Evolutionary conservation across 2,888 invertebrate genomes (phyloP).

Genomic region (Nomada fabriciana): DNA sequence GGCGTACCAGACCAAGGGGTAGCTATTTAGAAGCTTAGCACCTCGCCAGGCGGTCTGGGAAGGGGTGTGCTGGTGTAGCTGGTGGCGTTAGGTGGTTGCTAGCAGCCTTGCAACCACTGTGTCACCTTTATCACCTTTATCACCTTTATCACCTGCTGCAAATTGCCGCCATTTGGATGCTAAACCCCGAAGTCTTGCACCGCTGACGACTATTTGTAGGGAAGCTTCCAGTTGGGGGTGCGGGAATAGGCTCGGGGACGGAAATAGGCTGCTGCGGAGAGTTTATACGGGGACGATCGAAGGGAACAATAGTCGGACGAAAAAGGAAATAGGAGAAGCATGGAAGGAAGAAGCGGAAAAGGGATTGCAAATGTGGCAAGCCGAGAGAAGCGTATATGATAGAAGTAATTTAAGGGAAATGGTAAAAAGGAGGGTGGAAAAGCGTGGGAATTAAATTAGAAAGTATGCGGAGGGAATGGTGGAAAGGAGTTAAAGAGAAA

Average conservation of each 20-base stretch:
- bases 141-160: constrained; percentile 84
- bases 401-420: not conserved
- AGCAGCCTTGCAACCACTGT: constrained; percentile 78
- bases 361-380: not conserved
- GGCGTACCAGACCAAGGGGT: constrained; percentile 66
- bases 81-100: constrained; percentile 62
- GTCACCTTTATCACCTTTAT: constrained; percentile 80
- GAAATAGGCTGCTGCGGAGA: not conserved
- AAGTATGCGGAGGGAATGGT: constrained; percentile 1
- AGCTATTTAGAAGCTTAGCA: constrained; percentile 83
- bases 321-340: not conserved
- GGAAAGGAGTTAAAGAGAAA: not conserved
- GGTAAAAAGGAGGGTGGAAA: not conserved
- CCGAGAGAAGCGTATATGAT: not conserved
- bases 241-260: not conserved
- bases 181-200: constrained; percentile 81
- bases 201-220: constrained; percentile 81
- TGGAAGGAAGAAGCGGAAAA: not conserved
- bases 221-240: constrained; percentile 32
- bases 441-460: not conserved
- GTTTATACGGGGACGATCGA: constrained; percentile 38
- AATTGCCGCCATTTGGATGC: constrained; percentile 84
- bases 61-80: constrained; percentile 37
- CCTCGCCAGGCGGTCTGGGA: constrained; percentile 67
- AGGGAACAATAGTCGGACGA: constrained; percentile 21